Evolutionary conservation across 2,113 vertebrate genomes (phyloP), one percentile per base, ranked within the genome.

Genomic region (Microtus richardsoni): DNA sequence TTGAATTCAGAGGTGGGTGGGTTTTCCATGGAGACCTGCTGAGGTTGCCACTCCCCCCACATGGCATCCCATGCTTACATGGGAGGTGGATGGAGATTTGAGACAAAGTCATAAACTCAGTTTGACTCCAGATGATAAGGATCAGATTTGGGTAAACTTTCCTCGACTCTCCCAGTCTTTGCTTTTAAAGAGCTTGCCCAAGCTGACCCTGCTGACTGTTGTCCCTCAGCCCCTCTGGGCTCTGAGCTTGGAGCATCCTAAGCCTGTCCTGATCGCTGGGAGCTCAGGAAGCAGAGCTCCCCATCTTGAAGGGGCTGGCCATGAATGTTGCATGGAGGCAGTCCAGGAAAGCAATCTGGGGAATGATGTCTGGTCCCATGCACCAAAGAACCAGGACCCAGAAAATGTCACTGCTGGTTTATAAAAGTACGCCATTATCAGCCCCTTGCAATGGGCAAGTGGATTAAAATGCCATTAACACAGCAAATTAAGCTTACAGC

Each of bases 401-500:
- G 97, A 95, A 98, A 98, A 98, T 97, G 97, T 97, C 96, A 96
- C 96, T 1, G 89, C 96, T 68, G 93, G 96, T 83, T 91, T 94
- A 92, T 96, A 93, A 44, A 96, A 98, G 86, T 91, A 90, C 49
- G 92, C 82, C 0, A 13, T 97, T 98, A 97, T 98, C 98, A 98
- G 97, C 96, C 97, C 85, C 79, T 44, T 49, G 96, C 93, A 91
- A 98, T 91, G 95, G 97, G 98, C 98, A 97, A 92, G 97, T 96
- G 96, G 97, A 98, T 98, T 98, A 98, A 98, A 98, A 98, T 98
- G 97, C 97, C 98, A 97, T 98, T 98, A 98, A 98, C 97, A 97
- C 98, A 98, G 97, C 97, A 97, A 98, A 98, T 98, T 98, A 98
- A 98, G 97, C 98, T 93, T 91, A 93, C 74, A 97, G 97, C 3